Evolutionary conservation across 2,113 vertebrate species (phyloP), one percentile per base, ranked within the genome.

Genomic region (Bettongia penicillata): DNA sequence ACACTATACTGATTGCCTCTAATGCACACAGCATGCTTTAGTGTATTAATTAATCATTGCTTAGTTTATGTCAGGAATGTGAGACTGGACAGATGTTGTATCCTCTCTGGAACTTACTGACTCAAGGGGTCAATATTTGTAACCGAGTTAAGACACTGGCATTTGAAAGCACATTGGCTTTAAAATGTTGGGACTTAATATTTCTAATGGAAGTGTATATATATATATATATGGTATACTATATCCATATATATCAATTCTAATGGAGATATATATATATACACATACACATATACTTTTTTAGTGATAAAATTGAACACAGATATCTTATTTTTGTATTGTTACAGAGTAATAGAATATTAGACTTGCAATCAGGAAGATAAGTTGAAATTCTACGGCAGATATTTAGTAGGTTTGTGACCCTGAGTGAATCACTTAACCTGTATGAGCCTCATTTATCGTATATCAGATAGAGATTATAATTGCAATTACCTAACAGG

Each of bases 131-230:
- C 89, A 92, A 47, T 22, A 55, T 96, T 77, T 95, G 92, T 91
- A 37, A 23, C 89, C 90, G 28, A 23, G 24, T 19, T 19, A 90
- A n/a, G 49, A 61, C 16, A 49, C 12, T 57, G n/a, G 16, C 49
- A 47, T 91, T 94, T 94, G 61, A 90, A 94, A 96, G 53, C n/a
- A 1, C 43, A 57, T 77, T 95, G 53, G 16, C 24, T 91, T 84
- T 84, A 14, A 93, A 93, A 93, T 48, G 3, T 43, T 91, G 9
- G 22, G 47, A 53, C 51, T 92, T 84, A 31, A 68, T 68, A 68
- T 68, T 68, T 31, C 57, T 68, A 68, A 14, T 37, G 28, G 16
- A 68, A 31, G 14, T 14, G 37, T 37, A 61, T 31, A 31, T 14
- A 31, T 14, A 43, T 23, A 84, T 2, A 48, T 48, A 48, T 48